Evolutionary conservation across 2,888 invertebrate genomes (phyloP), one percentile per base, ranked within the genome.

Genomic region (Fragum fragum): DNA sequence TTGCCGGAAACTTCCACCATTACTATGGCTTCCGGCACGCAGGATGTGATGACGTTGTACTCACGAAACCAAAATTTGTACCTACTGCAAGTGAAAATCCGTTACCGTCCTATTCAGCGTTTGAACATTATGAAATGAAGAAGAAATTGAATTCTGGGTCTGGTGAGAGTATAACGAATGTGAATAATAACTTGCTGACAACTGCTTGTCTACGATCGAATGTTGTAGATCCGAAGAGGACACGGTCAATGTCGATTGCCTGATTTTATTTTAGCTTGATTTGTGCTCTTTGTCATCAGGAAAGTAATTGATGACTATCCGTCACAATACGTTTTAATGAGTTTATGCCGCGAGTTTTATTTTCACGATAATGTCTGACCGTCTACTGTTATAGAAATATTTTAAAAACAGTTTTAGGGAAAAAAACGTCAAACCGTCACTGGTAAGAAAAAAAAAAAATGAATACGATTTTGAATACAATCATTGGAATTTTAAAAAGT

Each of bases 1-100:
- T 93, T 55, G 92, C 93, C 26, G 92, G 90, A 52, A 93, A 93
- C 75, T 93, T 93, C 71, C 88, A 92, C 36, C 83, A 91, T 9
- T 93, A 92, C 81, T 93, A 93, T 79, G 89, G 88, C 5, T 86
- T 89, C 42, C 79, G 86, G 26, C 75, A 86, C 29, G 86, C 86
- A 18, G 86, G 86, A 0, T 74, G 77, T 42, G 78, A 83, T 7
- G 81, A 82, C 29, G 69, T 82, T 32, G 76, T 76, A 61, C 70
- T 79, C 11, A 57, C 55, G 7, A 85, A 81, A 61, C 85, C 85
- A 14, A 82, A 85, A 57, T 85, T 85, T 52, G 63, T 85, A 1
- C 85, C 85, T 0, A 57, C 82, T 9, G 78, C 73, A 47, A 72
- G 57, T 23, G 85, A 85, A 26, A 85, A 85, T 39, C 85, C 83